A percentile compares a stretch with the other conserved stretches of the same genome.
These are phyloP conservation scores for Sinocyclocheilus rhinocerous DNA, from an alignment of 2,113 vertebrate species.

Conservation along the genomic window DNA sequence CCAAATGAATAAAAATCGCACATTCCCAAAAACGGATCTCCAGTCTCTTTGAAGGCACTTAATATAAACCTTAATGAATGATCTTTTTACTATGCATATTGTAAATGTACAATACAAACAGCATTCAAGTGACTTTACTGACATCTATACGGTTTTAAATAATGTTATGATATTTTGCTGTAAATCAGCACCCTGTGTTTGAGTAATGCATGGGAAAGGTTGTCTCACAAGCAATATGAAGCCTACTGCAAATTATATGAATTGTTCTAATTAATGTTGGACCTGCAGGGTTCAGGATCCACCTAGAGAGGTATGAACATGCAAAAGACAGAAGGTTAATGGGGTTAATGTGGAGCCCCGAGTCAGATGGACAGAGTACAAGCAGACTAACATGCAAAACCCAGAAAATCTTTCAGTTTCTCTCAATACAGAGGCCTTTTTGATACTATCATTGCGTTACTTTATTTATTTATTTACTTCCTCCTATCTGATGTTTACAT, in stretches of 20 bases:
- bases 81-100: neutral
- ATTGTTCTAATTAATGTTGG: conserved; percentile 35
- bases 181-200: conserved; percentile 1
- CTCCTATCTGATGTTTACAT: neutral
- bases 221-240: conserved; percentile 21
- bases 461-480: neutral
- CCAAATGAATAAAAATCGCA: neutral
- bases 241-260: conserved; percentile 24
- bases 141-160: neutral
- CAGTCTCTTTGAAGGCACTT: neutral
- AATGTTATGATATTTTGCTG: conserved; percentile 18
- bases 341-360: conserved; percentile 49
- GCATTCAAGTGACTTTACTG: neutral
- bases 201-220: neutral
- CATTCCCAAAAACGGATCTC: conserved; percentile 4
- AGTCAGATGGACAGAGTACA: conserved; percentile 39
- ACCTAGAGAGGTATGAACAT: conserved; percentile 22
- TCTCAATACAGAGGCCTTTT: neutral
- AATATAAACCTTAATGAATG: neutral
- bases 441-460: neutral
- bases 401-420: neutral
- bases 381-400: conserved; percentile 14
- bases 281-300: conserved; percentile 35
- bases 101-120: too few species aligned
- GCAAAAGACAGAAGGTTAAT: conserved; percentile 49